A percentile compares a stretch with the other conserved stretches of the same genome.
Evolutionary conservation across 2,113 vertebrate genomes (phyloP).

Genomic region (Paratilapia polleni): DNA sequence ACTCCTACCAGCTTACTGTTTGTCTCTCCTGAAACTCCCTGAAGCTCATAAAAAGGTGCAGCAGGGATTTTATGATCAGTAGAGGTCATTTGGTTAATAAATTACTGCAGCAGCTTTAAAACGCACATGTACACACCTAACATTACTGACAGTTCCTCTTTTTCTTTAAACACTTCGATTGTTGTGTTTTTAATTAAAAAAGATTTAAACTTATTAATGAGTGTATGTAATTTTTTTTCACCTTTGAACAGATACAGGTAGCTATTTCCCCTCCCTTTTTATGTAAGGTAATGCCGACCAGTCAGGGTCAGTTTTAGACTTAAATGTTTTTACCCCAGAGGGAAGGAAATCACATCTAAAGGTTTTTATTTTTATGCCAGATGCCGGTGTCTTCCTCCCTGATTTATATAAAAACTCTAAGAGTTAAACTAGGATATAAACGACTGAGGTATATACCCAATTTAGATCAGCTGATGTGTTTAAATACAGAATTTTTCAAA

Average conservation of each 20-base stretch:
- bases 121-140: background rate
- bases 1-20: background rate
- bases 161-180: accelerated
- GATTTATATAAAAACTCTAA: too few relatives aligned
- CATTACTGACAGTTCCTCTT: background rate
- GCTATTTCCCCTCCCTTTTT: background rate
- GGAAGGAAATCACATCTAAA: too few relatives aligned
- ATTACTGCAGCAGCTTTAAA: background rate
- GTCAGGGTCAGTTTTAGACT: background rate
- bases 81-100: constrained; percentile 27
- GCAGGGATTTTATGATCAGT: constrained; percentile 3
- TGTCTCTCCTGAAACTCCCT: background rate
- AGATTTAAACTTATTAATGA: background rate
- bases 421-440: too few relatives aligned
- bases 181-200: background rate
- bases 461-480: too few relatives aligned
- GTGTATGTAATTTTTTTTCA: background rate
- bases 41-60: constrained; percentile 35
- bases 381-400: too few relatives aligned
- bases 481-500: too few relatives aligned
- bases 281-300: background rate
- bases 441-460: too few relatives aligned
- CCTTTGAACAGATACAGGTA: background rate
- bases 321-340: too few relatives aligned
- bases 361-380: too few relatives aligned